Evolutionary conservation across 1,140 invertebrate species (phyloP).

Genomic region (Triops cancriformis): DNA sequence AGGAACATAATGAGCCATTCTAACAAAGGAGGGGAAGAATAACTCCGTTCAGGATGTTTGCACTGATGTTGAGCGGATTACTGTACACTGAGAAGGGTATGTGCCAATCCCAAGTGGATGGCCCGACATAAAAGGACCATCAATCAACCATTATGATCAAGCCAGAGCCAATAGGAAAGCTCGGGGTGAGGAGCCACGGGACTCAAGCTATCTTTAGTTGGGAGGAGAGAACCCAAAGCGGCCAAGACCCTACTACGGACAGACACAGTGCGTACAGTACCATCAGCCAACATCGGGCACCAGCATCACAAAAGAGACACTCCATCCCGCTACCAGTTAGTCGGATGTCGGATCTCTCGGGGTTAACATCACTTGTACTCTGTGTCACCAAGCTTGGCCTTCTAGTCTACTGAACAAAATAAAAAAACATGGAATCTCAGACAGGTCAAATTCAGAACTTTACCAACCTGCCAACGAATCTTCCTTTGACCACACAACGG

Average conservation of each 20-base stretch:
- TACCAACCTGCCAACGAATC: neutral
- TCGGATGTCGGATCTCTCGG: neutral
- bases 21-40: too few relatives aligned
- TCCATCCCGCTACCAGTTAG: neutral
- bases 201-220: neutral
- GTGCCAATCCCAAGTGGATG: neutral
- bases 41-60: neutral
- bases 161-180: neutral
- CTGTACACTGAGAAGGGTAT: neutral
- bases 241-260: neutral
- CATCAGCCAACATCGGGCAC: neutral
- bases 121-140: neutral
- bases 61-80: neutral
- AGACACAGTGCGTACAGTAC: neutral
- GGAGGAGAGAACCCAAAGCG: neutral
- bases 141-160: conserved; percentile 5
- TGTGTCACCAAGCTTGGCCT: neutral
- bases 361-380: neutral
- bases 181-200: neutral
- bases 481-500: neutral
- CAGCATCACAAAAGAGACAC: neutral
- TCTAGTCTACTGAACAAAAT: neutral
- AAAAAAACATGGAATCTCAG: neutral
- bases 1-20: too few relatives aligned
- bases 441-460: neutral